Percentiles rank a stretch among this genome's conserved stretches.
phyloP scores from a whole-genome alignment of 2,113 vertebrate genomes.

The Melanocharis versteri region DNA sequence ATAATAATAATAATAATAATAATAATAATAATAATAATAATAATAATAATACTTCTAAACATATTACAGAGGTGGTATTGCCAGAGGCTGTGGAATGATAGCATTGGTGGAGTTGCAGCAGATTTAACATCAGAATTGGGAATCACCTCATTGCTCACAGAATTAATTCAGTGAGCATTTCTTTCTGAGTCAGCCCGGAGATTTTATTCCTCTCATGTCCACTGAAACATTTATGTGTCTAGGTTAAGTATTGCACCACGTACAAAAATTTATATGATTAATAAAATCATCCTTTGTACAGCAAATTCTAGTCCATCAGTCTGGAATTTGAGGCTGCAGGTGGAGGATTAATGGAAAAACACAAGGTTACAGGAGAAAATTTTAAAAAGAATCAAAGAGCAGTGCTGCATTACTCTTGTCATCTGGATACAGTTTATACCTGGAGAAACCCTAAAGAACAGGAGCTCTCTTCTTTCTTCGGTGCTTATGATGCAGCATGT shows the following conservation, averaged over 20 bases:
- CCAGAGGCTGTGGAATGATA: not conserved
- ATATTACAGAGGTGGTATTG: not conserved
- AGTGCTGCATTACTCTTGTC: not conserved
- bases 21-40: not conserved
- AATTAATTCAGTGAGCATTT: not conserved
- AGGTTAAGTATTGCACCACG: not conserved
- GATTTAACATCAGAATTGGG: not conserved
- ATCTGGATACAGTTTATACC: not conserved
- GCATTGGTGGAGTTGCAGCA: not conserved
- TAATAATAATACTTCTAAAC: not conserved
- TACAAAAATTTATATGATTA: not conserved
- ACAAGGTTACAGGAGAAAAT: not conserved
- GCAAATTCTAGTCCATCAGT: not conserved
- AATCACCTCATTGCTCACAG: not conserved
- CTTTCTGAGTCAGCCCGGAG: not conserved
- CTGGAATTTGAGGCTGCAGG: not conserved
- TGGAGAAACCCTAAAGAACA: not conserved
- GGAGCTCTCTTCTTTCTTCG: not conserved
- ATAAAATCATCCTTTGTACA: not conserved
- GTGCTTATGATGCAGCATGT: not conserved
- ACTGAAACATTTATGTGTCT: not conserved
- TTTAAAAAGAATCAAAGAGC: not conserved
- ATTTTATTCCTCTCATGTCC: not conserved
- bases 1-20: not conserved
- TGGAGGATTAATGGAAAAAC: not conserved